Conservation (phyloP, 2,797 vertebrate species). For the Pantherophis alleghaniensis region DNA sequence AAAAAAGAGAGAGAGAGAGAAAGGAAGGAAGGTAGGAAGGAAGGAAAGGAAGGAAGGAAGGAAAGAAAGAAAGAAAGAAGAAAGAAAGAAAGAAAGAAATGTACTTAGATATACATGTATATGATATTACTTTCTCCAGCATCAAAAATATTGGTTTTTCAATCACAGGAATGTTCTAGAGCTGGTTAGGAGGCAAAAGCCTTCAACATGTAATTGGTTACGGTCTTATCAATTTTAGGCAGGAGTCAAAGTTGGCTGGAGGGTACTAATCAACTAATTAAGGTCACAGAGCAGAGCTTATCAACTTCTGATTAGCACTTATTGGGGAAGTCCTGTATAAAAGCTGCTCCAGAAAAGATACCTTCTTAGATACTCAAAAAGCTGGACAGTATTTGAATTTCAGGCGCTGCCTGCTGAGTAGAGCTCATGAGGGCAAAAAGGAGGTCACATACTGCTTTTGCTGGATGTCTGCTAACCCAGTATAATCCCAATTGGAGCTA, state of each 20-base stretch:
- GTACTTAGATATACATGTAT: neutral
- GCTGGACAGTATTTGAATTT: neutral
- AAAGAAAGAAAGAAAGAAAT: too few relatives aligned
- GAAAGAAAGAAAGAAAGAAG: too few relatives aligned
- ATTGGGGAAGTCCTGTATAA: neutral
- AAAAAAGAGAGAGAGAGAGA: rapidly evolving
- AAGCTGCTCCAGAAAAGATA: neutral
- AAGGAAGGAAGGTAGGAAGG: too few relatives aligned
- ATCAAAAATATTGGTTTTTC: neutral
- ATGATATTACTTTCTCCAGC: neutral
- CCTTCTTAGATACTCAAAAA: neutral
- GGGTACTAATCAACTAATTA: neutral
- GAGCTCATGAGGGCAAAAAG: neutral
- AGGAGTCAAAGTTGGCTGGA: neutral
- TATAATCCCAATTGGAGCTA: neutral
- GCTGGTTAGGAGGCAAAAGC: neutral
- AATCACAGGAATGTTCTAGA: neutral
- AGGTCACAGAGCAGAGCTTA: neutral
- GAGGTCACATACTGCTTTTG: neutral
- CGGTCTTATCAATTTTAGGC: neutral
- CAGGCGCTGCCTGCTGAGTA: neutral
- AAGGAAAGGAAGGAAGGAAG: too few relatives aligned
- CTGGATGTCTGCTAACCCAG: neutral
- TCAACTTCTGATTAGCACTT: neutral
- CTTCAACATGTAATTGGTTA: neutral